Conservation (phyloP, 2,888 invertebrate genomes). For the Melanargia galathea region DNA sequence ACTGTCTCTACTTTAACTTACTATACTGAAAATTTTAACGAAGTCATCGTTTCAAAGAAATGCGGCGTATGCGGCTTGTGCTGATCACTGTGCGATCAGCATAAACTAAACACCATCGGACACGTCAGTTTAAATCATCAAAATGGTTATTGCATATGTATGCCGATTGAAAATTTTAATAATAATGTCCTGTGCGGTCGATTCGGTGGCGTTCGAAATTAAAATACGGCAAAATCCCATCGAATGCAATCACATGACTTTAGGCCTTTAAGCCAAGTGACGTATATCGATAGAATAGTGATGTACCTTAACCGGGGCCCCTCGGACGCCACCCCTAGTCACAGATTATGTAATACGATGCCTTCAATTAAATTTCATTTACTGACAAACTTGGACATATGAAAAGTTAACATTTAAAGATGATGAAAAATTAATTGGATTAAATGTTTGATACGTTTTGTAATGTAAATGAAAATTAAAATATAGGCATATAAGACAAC, state of each 20-base stretch:
- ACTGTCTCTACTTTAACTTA: too few species aligned
- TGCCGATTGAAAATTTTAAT: conserved; percentile 54
- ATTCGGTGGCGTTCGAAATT: conserved; percentile 67
- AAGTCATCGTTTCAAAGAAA: background rate
- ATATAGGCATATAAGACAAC: conserved; percentile 60
- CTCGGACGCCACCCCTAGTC: conserved; percentile 70
- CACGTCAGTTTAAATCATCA: conserved; percentile 59
- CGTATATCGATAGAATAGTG: conserved; percentile 67
- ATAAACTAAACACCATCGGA: conserved; percentile 76
- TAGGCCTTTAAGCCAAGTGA: conserved; percentile 78
- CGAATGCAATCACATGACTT: conserved; percentile 73
- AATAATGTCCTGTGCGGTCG: conserved; percentile 63
- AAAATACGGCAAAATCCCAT: conserved; percentile 66
- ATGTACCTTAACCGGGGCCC: conserved; percentile 71
- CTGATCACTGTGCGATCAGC: conserved; percentile 47
- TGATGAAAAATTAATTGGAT: background rate
- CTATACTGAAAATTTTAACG: background rate
- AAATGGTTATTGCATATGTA: conserved; percentile 35
- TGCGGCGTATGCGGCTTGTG: background rate
- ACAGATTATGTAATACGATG: conserved; percentile 54
- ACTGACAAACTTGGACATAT: background rate
- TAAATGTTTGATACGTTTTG: too few species aligned
- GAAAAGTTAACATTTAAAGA: background rate
- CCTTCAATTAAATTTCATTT: conserved; percentile 55
- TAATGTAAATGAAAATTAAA: conserved; percentile 51